Evolutionary conservation across 2,797 vertebrate species (phyloP).

Genomic region (Syngnathus rostellatus): DNA sequence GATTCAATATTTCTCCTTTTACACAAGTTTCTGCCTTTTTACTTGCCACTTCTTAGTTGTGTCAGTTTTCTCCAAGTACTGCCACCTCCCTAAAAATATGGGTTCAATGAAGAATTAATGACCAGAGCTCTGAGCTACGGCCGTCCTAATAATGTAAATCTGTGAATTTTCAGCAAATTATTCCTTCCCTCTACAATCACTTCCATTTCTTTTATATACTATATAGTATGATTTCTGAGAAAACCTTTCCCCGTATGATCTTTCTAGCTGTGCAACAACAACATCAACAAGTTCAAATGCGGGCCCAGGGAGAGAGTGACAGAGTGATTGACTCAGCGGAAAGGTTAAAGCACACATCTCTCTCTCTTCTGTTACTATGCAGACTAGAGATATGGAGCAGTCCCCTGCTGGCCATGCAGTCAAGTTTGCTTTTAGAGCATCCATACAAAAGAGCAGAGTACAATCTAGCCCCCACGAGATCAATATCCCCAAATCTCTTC

Average conservation of each 20-base stretch:
- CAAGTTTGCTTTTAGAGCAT: conserved; percentile 45
- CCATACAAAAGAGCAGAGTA: conserved; percentile 25
- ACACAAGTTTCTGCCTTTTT: too few relatives aligned
- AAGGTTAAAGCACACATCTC: conserved; percentile 57
- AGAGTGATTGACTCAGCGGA: conserved; percentile 50
- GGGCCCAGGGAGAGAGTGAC: conserved; percentile 12
- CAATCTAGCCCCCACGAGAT: conserved; percentile 17
- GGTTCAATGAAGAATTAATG: too few relatives aligned
- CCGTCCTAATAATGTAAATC: too few relatives aligned
- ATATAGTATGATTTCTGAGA: background rate
- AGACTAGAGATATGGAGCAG: conserved; percentile 50
- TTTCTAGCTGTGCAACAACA: conserved; percentile 13
- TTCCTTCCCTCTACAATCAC: too few relatives aligned
- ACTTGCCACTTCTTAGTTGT: too few relatives aligned
- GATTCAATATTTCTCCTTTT: background rate
- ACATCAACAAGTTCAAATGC: conserved; percentile 17
- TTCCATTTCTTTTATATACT: background rate
- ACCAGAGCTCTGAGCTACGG: too few relatives aligned
- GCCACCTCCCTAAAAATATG: too few relatives aligned
- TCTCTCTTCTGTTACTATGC: conserved; percentile 64
- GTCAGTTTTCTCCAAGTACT: too few relatives aligned
- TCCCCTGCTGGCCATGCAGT: conserved; percentile 47
- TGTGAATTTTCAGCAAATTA: too few relatives aligned
- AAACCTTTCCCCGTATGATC: conserved; percentile 12
- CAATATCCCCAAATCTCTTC: background rate